These are phyloP conservation scores for Tenualosa thibaudeaui DNA, from an alignment of 2,797 vertebrate species.

Conservation along the genomic window DNA sequence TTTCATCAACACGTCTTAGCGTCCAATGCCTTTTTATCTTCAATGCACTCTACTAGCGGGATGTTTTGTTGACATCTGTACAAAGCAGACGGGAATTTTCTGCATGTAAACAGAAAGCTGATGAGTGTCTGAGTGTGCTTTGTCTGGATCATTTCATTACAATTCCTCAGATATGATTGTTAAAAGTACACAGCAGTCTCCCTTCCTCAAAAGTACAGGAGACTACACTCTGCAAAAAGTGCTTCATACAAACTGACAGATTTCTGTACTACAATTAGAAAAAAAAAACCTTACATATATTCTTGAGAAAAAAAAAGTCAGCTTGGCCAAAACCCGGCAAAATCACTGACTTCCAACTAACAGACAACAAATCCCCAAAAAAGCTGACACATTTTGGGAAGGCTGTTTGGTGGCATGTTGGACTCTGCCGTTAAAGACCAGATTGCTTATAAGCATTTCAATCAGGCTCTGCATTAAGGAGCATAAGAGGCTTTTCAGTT, in stretches of 20 bases:
- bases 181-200: not conserved
- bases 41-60: not conserved
- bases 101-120: not conserved
- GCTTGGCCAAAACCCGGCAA: not conserved
- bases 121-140: constrained; percentile 17
- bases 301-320: not conserved
- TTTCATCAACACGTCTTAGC: not conserved
- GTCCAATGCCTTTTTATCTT: not conserved
- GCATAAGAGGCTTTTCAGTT: constrained; percentile 16
- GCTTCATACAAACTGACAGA: not conserved
- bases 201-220: not conserved
- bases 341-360: not conserved
- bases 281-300: not conserved
- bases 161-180: constrained; percentile 36
- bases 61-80: not conserved
- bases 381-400: not conserved
- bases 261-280: not conserved
- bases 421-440: not conserved
- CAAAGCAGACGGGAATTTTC: not conserved
- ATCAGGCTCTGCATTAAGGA: constrained; percentile 19
- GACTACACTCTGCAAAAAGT: not conserved
- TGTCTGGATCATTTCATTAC: constrained; percentile 28
- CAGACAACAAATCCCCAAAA: constrained; percentile 4
- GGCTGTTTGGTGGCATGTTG: not conserved
- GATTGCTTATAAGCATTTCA: not conserved